These are phyloP conservation scores for Otus sunia DNA, from an alignment of 2,113 vertebrate species.

Conservation along the genomic window DNA sequence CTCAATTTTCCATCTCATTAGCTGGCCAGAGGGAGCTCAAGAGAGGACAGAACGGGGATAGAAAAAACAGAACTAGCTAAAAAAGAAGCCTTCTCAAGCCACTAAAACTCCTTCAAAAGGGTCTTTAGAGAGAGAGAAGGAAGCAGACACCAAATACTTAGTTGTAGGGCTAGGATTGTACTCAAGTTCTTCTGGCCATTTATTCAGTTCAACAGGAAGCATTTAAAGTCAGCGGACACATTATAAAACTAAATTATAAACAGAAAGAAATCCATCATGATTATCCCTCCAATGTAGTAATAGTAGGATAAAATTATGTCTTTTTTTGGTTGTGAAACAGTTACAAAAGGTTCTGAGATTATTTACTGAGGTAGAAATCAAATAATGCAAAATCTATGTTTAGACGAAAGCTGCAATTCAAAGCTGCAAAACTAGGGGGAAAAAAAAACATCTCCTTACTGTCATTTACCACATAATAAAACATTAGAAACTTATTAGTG, in stretches of 20 bases:
- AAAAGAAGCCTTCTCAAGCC: not conserved
- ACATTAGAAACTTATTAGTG: not conserved
- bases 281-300: not conserved
- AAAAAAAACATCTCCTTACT: not conserved
- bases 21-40: not conserved
- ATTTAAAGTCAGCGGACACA: not conserved
- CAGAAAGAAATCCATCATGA: not conserved
- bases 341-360: not conserved
- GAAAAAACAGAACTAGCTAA: not conserved
- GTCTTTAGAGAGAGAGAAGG: not conserved
- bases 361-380: not conserved
- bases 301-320: not conserved
- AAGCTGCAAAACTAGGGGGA: not conserved
- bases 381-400: not conserved
- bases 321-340: not conserved
- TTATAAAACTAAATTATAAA: not conserved
- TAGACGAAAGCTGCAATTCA: not conserved
- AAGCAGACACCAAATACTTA: not conserved
- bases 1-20: not conserved
- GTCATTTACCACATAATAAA: not conserved
- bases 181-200: not conserved
- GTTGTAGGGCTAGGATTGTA: not conserved
- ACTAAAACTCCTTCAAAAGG: not conserved
- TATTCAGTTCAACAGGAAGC: not conserved
- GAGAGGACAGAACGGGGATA: not conserved